Evolutionary conservation across 1,140 invertebrate species (phyloP), one percentile per base, ranked within the genome.

Genomic region (Agraylea sexmaculata): DNA sequence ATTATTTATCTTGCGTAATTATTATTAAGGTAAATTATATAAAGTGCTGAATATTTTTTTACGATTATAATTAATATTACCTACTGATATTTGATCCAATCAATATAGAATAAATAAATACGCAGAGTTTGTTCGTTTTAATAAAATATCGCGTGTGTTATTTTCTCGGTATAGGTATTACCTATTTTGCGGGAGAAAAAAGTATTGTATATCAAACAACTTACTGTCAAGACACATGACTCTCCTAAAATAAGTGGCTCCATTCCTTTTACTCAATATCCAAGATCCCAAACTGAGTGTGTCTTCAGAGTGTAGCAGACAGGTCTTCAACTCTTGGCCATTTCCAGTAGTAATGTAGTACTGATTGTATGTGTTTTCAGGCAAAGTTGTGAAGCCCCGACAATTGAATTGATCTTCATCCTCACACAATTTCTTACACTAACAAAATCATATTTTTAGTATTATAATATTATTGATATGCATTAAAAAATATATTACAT

Each of bases 171-270:
- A n/a, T n/a, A n/a, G n/a, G n/a, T n/a, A n/a, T n/a, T n/a, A n/a
- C n/a, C n/a, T n/a, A n/a, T n/a, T n/a, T n/a, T n/a, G n/a, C n/a
- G n/a, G n/a, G n/a, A n/a, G n/a, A n/a, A n/a, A n/a, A n/a, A n/a
- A n/a, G n/a, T n/a, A n/a, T n/a, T n/a, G n/a, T n/a, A n/a, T n/a
- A n/a, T n/a, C n/a, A n/a, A n/a, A n/a, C n/a, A n/a, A 51, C 57
- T 58, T 51, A 68, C 64, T 59, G 32, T 68, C 66, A 1, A 68
- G 53, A 33, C 65, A 68, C 19, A 60, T 57, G n/a, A 68, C 63
- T n/a, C 65, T 50, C 19, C 65, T 51, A 37, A 66, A 65, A 30
- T 65, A 68, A 1, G 56, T 56, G 13, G 62, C 57, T 1, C 47
- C 43, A 4, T 54, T 42, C 0, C 54, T 50, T 8, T 56, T 51